These are phyloP conservation scores for Drosophila saltans DNA, from an alignment of 1,140 invertebrate species.

Conservation along the genomic window DNA sequence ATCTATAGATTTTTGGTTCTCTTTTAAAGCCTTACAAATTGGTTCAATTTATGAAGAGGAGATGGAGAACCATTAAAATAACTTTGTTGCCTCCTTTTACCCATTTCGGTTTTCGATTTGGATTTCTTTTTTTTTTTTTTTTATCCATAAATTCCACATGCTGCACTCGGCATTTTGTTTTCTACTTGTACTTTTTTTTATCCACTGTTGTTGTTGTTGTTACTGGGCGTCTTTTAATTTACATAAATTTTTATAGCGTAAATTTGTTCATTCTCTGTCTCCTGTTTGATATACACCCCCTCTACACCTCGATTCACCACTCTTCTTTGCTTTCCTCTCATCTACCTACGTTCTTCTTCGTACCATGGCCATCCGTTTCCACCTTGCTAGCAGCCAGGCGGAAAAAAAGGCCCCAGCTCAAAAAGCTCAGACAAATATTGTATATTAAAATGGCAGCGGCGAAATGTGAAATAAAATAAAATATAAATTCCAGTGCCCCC, in stretches of 20 bases:
- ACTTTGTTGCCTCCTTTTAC: neutral
- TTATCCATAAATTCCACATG: slow-evolving; percentile 56
- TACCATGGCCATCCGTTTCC: slow-evolving; percentile 1
- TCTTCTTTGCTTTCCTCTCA: neutral
- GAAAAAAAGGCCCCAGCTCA: slow-evolving; percentile 21
- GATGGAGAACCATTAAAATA: slow-evolving; percentile 3
- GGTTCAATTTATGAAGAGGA: slow-evolving; percentile 5
- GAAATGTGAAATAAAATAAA: slow-evolving; percentile 59
- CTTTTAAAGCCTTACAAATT: neutral
- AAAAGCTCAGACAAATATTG: slow-evolving; percentile 41
- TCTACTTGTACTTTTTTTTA: slow-evolving; percentile 45
- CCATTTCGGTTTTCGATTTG: slow-evolving; percentile 12
- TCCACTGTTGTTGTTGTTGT: neutral
- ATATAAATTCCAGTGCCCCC: slow-evolving; percentile 51
- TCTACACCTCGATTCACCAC: neutral
- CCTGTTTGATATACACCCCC: neutral
- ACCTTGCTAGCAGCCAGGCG: slow-evolving; percentile 5
- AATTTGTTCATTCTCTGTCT: slow-evolving; percentile 29
- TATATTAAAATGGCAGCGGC: slow-evolving; percentile 49
- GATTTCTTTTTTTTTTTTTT: slow-evolving; percentile 59
- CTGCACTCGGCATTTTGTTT: slow-evolving; percentile 45
- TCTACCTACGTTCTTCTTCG: neutral
- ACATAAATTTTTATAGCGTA: slow-evolving; percentile 62
- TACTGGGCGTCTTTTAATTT: slow-evolving; percentile 56
- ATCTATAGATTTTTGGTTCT: neutral